Conservation (phyloP, 2,888 invertebrate genomes). For the Encarsia formosa region DNA sequence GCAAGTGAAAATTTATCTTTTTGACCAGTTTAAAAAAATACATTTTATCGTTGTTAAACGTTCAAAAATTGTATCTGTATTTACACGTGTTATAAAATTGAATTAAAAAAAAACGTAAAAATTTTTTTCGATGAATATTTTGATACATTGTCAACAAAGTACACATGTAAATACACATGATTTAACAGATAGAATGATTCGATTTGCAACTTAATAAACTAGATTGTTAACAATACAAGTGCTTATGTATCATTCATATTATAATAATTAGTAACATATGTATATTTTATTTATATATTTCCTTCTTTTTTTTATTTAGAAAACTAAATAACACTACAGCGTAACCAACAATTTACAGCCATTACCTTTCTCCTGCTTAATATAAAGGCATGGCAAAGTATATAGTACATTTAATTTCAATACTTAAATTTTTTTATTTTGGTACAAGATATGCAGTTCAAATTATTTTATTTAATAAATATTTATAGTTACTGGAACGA, state of each 20-base stretch:
- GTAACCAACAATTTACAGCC: conserved; percentile 29
- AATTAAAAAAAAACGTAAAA: conserved; percentile 7
- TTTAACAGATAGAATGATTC: conserved; percentile 15
- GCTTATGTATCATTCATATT: conserved; percentile 18
- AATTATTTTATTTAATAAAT: conserved; percentile 10
- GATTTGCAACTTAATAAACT: conserved; percentile 21
- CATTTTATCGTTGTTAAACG: conserved; percentile 11
- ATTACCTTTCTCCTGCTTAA: conserved; percentile 15
- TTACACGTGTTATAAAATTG: conserved; percentile 17
- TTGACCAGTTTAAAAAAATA: conserved; percentile 18
- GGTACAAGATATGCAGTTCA: conserved; percentile 28
- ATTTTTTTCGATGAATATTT: conserved; percentile 4
- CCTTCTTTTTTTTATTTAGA: conserved; percentile 24
- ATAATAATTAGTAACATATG: conserved; percentile 22
- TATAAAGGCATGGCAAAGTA: conserved; percentile 19
- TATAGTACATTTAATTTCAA: conserved; percentile 20
- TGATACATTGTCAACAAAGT: conserved; percentile 8
- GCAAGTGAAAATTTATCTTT: conserved; percentile 4
- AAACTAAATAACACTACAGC: conserved; percentile 29
- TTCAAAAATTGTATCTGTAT: conserved; percentile 18
- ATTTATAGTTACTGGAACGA: conserved; percentile 12
- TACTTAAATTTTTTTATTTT: conserved; percentile 21
- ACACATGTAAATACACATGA: conserved; percentile 21
- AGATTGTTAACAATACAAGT: conserved; percentile 20
- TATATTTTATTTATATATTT: conserved; percentile 19